Base-by-base conservation (phyloP, 2,113 vertebrate genomes). In the Gymnogyps californianus region DNA sequence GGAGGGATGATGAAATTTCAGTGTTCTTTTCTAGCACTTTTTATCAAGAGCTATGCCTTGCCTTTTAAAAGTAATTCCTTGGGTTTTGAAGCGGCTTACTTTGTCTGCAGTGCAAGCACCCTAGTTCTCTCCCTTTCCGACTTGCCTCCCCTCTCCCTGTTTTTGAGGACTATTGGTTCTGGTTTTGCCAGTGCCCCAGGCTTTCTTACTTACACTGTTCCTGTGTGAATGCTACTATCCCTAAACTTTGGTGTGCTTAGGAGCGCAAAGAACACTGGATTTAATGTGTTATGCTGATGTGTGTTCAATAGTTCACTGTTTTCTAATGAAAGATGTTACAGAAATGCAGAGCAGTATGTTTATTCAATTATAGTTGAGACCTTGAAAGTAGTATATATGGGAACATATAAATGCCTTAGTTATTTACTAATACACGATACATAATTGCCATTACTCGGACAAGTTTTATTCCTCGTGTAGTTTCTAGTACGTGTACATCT, bases 1-100 rank as follows among this genome's bases (percentile, higher is more conserved):
- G 51, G 49, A 44, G 67, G 40, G 67, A 55, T 92, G 93, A 83
- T 95, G 96, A 90, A 83, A 94, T 88, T 87, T 69, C 70, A 49
- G 44, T 80, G 90, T 54, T 93, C 66, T 94, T 87, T 96, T 89
- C 78, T 65, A 83, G 87, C 52, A 64, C 40, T 84, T 89, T 71
- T 79, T 89, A 47, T 90, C 36, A 38, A 44, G 87, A 96, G 74
- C 75, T 91, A 8, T 90, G 57, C 57, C 77, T 96, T 76, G 22
- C 79, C 64, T 94, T 95, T 80, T 65, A 29, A 61, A 87, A 69
- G 24, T 29, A 62, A 6, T 91, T 79, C 58, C n/a, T 55, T 82
- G 64, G 38, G 25, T 42, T 94, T 79, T 78, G 83, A 47, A 89
- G 57, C 42, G 46, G n/a, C 57, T 96, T 87, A 34, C 29, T 95